Conservation (phyloP, 2,797 vertebrate genomes). For the Acipenser transmontanus region DNA sequence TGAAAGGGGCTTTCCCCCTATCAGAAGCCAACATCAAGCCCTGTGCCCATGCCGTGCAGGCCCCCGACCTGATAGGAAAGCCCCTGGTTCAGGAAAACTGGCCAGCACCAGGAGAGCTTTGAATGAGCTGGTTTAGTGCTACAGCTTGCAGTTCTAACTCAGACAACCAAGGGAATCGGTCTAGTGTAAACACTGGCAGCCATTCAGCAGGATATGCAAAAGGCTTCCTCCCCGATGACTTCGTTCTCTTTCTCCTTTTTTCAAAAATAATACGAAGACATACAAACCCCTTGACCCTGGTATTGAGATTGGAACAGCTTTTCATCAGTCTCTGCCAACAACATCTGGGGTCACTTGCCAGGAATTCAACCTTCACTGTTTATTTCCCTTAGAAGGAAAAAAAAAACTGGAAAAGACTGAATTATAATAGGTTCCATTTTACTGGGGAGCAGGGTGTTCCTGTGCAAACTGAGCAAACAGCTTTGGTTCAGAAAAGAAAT, state of each 20-base stretch:
- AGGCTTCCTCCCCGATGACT: constrained; percentile 11
- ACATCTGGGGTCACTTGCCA: constrained; percentile 76
- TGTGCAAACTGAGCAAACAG: constrained; percentile 23
- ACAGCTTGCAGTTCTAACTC: neutral
- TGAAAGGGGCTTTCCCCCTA: too few species aligned
- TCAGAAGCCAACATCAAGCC: too few species aligned
- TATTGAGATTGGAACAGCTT: constrained; percentile 56
- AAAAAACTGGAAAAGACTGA: constrained; percentile 58
- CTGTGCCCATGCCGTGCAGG: too few species aligned
- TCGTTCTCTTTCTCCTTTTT: constrained; percentile 11
- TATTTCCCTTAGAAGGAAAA: constrained; percentile 76
- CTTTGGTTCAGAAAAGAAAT: constrained; percentile 16
- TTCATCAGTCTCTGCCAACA: constrained; percentile 61
- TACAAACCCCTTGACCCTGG: constrained; percentile 27
- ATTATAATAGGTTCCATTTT: constrained; percentile 53
- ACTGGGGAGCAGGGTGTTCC: constrained; percentile 22
- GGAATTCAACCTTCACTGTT: constrained; percentile 83
- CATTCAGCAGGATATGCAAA: constrained; percentile 18
- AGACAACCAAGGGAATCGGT: constrained; percentile 5
- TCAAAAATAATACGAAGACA: constrained; percentile 26
- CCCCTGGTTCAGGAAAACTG: too few species aligned
- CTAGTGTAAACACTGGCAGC: constrained; percentile 18
- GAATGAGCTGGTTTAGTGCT: neutral
- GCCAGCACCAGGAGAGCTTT: too few species aligned
- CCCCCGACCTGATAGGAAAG: too few species aligned